These are phyloP conservation scores for Hoplodrina blanda DNA, from an alignment of 2,888 invertebrate genomes.

Conservation along the genomic window DNA sequence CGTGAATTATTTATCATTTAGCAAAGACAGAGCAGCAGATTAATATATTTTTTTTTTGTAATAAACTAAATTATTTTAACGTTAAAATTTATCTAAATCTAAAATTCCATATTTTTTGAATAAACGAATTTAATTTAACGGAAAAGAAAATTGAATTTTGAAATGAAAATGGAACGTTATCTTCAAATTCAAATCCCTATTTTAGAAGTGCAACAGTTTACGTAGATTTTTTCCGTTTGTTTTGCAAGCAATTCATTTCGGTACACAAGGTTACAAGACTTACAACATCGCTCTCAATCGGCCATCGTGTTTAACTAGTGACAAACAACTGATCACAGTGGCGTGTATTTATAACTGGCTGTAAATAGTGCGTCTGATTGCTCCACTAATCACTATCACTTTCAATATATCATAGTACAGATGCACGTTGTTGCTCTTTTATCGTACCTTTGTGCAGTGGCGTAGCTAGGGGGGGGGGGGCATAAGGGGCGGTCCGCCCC, in stretches of 20 bases:
- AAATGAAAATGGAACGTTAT: constrained; percentile 23
- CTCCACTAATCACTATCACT: constrained; percentile 70
- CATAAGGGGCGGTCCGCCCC: too few relatives aligned
- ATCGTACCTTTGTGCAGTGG: neutral
- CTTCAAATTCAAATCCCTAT: constrained; percentile 1
- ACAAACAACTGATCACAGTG: constrained; percentile 67
- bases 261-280: constrained; percentile 53
- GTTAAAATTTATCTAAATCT: too few relatives aligned
- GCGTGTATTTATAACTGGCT: constrained; percentile 68
- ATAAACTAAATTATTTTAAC: too few relatives aligned
- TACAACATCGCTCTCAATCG: constrained; percentile 53
- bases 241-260: constrained; percentile 54
- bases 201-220: neutral
- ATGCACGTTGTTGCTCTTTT: constrained; percentile 7
- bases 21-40: too few relatives aligned
- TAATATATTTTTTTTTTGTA: too few relatives aligned
- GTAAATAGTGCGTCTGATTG: constrained; percentile 74
- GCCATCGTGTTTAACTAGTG: constrained; percentile 61
- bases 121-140: neutral
- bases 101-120: constrained; percentile 30
- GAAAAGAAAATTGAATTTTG: neutral
- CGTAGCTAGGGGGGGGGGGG: too few relatives aligned
- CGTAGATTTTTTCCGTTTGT: constrained; percentile 40
- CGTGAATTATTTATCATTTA: too few relatives aligned
- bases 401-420: constrained; percentile 45